phyloP scores from a whole-genome alignment of 92 coral and sea anemone species.

The Zoanthus sansibaricus region DNA sequence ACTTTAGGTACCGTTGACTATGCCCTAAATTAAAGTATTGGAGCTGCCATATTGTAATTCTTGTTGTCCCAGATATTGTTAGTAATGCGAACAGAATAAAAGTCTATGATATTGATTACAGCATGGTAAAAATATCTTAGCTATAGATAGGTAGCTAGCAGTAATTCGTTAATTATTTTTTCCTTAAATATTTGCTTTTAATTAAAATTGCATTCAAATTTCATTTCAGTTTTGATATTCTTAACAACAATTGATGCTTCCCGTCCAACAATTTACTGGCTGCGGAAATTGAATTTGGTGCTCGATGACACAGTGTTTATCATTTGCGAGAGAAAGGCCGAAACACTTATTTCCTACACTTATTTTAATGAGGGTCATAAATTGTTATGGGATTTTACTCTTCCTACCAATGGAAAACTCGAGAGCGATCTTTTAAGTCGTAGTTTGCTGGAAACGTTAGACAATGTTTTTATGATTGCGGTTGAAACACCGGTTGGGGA shows the following conservation, averaged over 20 bases:
- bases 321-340: neutral
- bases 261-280: slow-evolving; percentile 12
- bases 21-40: too few relatives aligned
- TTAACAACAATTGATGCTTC: neutral
- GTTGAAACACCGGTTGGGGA: neutral
- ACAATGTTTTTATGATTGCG: slow-evolving; percentile 9
- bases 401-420: neutral
- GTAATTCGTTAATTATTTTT: too few relatives aligned
- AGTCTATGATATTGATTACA: too few relatives aligned
- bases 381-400: neutral
- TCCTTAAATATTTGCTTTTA: neutral
- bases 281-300: neutral
- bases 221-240: slow-evolving; percentile 24
- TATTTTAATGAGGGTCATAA: neutral
- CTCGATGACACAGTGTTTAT: slow-evolving; percentile 10
- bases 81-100: too few relatives aligned
- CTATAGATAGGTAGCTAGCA: neutral
- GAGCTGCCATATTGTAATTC: too few relatives aligned
- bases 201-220: neutral
- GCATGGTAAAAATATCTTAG: too few relatives aligned
- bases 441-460: neutral
- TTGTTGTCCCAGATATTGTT: too few relatives aligned
- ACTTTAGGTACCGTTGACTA: too few relatives aligned
- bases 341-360: neutral
- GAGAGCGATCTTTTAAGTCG: neutral